These are phyloP conservation scores for Nemoura dubitans DNA, from an alignment of 2,888 invertebrate genomes.

Conservation along the genomic window DNA sequence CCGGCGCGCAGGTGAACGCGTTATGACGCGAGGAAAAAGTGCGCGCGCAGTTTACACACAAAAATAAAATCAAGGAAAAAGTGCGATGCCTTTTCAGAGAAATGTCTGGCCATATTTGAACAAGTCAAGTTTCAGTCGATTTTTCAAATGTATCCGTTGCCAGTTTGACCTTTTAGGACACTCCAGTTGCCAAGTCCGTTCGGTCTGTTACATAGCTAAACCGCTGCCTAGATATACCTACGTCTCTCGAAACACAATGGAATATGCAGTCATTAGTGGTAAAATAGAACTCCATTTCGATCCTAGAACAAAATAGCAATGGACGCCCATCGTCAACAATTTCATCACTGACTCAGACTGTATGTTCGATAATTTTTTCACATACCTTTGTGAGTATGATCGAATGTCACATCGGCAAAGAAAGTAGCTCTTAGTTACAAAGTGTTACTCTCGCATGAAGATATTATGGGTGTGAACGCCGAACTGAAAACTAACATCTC, in stretches of 20 bases:
- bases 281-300: not conserved
- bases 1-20: slow-evolving; percentile 32
- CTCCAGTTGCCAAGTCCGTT: too few species aligned
- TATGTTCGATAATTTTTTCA: not conserved
- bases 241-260: not conserved
- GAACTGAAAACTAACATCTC: too few species aligned
- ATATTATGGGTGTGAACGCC: not conserved
- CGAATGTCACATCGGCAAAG: not conserved
- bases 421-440: not conserved
- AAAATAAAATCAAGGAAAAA: not conserved
- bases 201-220: not conserved
- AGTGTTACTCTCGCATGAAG: not conserved
- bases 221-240: not conserved
- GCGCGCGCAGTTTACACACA: not conserved
- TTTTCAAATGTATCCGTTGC: not conserved
- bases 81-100: slow-evolving; percentile 14
- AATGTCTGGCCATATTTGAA: not conserved
- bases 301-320: not conserved
- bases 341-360: not conserved
- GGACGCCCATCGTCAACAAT: not conserved
- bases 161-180: not conserved
- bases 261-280: not conserved
- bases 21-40: not conserved
- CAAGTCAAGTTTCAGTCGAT: not conserved
- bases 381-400: not conserved